A percentile compares a stretch with the other conserved stretches of the same genome.
These are phyloP conservation scores for Rhysida immarginata DNA, from an alignment of 1,140 invertebrate genomes.

Conservation along the genomic window DNA sequence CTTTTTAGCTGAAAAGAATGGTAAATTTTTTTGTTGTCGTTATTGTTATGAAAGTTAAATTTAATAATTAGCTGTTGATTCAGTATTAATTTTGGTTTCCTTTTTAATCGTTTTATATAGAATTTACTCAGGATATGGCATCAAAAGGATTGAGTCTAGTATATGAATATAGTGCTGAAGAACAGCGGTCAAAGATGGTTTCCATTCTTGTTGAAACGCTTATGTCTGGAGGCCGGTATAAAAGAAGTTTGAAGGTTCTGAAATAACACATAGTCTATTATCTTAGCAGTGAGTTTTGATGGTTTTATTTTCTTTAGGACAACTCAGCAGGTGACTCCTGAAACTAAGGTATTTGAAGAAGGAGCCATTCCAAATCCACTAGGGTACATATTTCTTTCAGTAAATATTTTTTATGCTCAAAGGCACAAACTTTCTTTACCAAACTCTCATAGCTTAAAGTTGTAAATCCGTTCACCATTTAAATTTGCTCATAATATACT, in stretches of 20 bases:
- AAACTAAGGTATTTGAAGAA: conserved; percentile 78
- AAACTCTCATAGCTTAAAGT: background rate
- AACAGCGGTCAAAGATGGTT: conserved; percentile 52
- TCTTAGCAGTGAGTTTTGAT: background rate
- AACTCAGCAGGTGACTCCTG: conserved; percentile 48
- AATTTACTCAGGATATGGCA: conserved; percentile 74
- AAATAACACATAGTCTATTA: background rate
- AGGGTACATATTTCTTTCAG: conserved; percentile 40
- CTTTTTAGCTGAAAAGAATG: conserved; percentile 73
- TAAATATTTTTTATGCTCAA: background rate
- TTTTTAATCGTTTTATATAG: conserved; percentile 18
- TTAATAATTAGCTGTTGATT: background rate
- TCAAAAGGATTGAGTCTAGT: conserved; percentile 78
- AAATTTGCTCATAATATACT: background rate
- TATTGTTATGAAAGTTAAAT: background rate
- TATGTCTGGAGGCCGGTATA: conserved; percentile 46
- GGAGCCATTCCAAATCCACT: conserved; percentile 40
- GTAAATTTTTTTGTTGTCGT: conserved; percentile 34
- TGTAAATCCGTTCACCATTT: background rate
- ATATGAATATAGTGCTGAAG: conserved; percentile 58
- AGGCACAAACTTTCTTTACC: background rate
- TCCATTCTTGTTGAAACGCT: conserved; percentile 64
- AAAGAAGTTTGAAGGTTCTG: background rate
- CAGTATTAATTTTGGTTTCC: background rate
- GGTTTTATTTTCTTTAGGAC: conserved; percentile 30